Evolutionary conservation across 2,113 vertebrate species (phyloP).

Genomic region (Uria lomvia): DNA sequence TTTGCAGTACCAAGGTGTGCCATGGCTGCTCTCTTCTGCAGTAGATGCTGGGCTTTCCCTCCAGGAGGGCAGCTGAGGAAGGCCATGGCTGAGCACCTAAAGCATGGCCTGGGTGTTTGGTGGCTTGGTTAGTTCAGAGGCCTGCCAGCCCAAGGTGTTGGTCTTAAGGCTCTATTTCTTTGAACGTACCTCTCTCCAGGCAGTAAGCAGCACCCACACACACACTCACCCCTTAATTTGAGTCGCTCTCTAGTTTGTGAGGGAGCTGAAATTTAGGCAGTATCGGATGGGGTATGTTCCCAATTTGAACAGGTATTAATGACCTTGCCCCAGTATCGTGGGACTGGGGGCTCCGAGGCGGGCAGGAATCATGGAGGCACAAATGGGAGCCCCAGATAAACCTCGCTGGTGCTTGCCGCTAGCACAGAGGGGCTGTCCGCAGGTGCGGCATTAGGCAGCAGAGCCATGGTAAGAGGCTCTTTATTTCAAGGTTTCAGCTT

Average conservation of each 20-base stretch:
- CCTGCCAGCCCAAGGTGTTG: background rate
- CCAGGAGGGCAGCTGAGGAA: background rate
- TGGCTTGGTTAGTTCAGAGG: background rate
- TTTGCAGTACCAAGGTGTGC: background rate
- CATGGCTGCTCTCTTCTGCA: background rate
- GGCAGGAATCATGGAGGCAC: background rate
- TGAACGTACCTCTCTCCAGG: no score
- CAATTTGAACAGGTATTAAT: background rate
- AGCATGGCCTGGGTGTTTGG: background rate
- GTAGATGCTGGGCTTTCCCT: background rate
- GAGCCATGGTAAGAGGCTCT: background rate
- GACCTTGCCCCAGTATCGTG: background rate
- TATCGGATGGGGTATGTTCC: background rate
- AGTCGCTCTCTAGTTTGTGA: background rate
- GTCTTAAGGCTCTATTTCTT: background rate
- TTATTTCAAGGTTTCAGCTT: background rate
- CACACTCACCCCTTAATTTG: background rate
- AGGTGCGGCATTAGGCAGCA: background rate
- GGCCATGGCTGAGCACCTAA: background rate
- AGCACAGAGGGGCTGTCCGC: accelerated
- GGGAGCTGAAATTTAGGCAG: background rate
- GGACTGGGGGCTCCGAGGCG: background rate
- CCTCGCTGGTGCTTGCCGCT: background rate
- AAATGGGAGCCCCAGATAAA: background rate
- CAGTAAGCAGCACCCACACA: background rate